These are phyloP conservation scores for Penelope pileata DNA, from an alignment of 2,113 vertebrate genomes.

Conservation along the genomic window DNA sequence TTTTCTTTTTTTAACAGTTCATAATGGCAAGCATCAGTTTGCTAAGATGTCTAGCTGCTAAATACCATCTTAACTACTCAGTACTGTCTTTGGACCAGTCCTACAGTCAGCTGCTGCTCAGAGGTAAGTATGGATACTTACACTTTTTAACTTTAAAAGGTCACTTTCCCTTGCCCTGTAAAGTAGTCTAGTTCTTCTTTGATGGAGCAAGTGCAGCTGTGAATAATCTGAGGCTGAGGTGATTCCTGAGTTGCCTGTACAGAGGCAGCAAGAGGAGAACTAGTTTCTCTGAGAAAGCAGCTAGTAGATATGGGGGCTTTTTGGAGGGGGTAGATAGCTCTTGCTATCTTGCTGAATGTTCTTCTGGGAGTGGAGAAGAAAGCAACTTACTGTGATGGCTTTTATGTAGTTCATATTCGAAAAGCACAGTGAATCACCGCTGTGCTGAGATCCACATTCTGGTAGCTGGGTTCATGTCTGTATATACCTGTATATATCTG, in stretches of 20 bases:
- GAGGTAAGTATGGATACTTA: not conserved
- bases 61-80: not conserved
- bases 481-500: not conserved
- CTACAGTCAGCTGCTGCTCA: not conserved
- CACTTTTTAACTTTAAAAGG: not conserved
- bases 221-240: not conserved
- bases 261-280: not conserved
- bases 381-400: not conserved
- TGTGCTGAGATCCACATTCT: not conserved
- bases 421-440: not conserved
- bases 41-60: not conserved
- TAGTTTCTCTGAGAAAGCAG: not conserved
- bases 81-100: not conserved
- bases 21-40: not conserved
- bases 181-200: not conserved
- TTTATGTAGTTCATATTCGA: not conserved
- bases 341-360: not conserved
- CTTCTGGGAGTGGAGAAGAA: not conserved
- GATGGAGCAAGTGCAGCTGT: not conserved
- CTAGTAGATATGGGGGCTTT: not conserved
- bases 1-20: not conserved
- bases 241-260: not conserved
- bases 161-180: not conserved
- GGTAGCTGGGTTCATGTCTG: not conserved
- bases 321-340: not conserved